Conservation (phyloP, 2,797 vertebrate genomes). For the Trachurus trachurus region DNA sequence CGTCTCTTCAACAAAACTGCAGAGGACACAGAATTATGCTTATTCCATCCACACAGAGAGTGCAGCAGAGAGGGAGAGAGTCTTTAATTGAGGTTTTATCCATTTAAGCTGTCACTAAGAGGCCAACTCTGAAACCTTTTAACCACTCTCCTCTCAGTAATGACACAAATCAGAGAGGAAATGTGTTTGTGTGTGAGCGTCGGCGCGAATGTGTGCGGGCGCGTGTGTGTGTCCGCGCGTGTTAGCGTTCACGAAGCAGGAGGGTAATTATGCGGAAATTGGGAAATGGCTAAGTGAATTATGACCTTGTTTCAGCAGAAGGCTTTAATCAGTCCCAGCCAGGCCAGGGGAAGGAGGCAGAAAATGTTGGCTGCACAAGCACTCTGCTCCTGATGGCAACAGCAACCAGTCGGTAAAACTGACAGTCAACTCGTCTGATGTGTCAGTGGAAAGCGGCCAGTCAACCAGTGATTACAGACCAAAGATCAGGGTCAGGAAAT, state of each 20-base stretch:
- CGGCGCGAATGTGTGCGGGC: slow-evolving; percentile 41
- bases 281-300: slow-evolving; percentile 86
- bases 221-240: slow-evolving; percentile 36
- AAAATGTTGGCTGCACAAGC: slow-evolving; percentile 51
- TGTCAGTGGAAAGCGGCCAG: slow-evolving; percentile 49
- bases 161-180: slow-evolving; percentile 83
- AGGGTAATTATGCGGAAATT: slow-evolving; percentile 85
- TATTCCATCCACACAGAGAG: slow-evolving; percentile 69
- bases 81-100: slow-evolving; percentile 86
- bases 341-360: slow-evolving; percentile 61
- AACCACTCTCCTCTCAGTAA: slow-evolving; percentile 82
- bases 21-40: slow-evolving; percentile 67
- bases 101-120: slow-evolving; percentile 86
- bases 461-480: slow-evolving; percentile 13
- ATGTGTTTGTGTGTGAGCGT: slow-evolving; percentile 69
- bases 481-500: slow-evolving; percentile 6
- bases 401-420: slow-evolving; percentile 49
- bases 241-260: slow-evolving; percentile 59
- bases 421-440: slow-evolving; percentile 42
- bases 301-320: slow-evolving; percentile 83
- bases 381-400: slow-evolving; percentile 53
- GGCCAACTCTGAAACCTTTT: slow-evolving; percentile 84
- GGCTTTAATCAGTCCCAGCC: slow-evolving; percentile 81
- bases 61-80: slow-evolving; percentile 55
- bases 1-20: slow-evolving; percentile 60